A percentile compares a stretch with the other conserved stretches of the same genome.
phyloP scores from a whole-genome alignment of 2,113 vertebrate genomes.

The Gracilinanus agilis region DNA sequence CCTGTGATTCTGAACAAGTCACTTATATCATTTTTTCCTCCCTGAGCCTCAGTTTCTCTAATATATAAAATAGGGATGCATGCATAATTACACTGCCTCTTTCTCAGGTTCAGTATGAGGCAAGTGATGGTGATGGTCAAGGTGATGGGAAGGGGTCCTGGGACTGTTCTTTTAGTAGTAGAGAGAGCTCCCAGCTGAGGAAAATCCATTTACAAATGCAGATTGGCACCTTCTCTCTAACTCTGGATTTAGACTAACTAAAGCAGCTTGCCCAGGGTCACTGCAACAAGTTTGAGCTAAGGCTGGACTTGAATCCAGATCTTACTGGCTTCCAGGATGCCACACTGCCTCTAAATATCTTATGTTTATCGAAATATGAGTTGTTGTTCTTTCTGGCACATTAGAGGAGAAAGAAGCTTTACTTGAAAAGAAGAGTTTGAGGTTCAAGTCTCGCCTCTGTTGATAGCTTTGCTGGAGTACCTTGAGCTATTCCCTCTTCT shows the following conservation, averaged over 20 bases:
- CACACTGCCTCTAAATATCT: neutral
- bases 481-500: neutral
- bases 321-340: neutral
- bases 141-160: neutral
- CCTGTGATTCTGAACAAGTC: neutral
- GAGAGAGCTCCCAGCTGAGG: neutral
- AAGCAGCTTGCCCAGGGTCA: neutral
- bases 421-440: neutral
- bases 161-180: neutral
- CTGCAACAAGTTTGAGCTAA: neutral
- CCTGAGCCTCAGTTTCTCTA: neutral
- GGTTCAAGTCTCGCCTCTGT: neutral
- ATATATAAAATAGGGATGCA: neutral
- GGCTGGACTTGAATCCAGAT: neutral
- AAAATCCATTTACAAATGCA: neutral
- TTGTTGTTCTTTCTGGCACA: neutral
- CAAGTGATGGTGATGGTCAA: neutral
- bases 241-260: neutral
- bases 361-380: neutral
- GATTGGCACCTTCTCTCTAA: neutral
- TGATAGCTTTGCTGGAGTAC: neutral
- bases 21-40: neutral
- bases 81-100: neutral
- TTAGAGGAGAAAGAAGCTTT: neutral
- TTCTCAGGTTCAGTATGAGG: neutral